Evolutionary conservation across 2,113 vertebrate species (phyloP), one percentile per base, ranked within the genome.

Genomic region (Odontesthes bonariensis): DNA sequence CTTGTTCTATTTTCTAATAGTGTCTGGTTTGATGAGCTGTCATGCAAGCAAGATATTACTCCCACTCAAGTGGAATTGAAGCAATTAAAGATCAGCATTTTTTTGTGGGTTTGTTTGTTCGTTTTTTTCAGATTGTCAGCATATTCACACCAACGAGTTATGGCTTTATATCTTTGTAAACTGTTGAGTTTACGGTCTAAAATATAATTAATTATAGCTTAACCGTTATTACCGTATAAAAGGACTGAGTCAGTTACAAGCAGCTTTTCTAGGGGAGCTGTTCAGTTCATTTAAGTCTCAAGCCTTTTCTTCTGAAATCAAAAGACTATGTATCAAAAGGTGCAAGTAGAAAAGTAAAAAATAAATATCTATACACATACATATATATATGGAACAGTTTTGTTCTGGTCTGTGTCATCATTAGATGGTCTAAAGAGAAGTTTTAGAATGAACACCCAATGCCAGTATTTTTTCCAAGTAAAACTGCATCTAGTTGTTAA

Each of bases 1-100:
- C 55, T 47, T 60, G n/a, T 62, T 75, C 73, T 69, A 40, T 52
- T 75, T 70, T 62, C 38, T 68, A 64, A 73, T 42, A 81, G 40
- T 68, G 71, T 77, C 42, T 75, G 47, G 31, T 75, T 49, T 83
- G 63, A 87, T 73, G 66, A 84, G 46, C 54, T 79, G 82, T 59
- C 68, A 77, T n/a, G 56, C 46, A 73, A 75, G 2, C 12, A 22
- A 64, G 58, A 81, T 64, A 69, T 58, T 55, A 23, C 53, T 74
- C 20, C 52, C 52, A n/a, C 20, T 75, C 32, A 80, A 57, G 54
- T 65, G 38, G 35, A 60, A 42, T 3, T 6, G 33, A 61, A 46
- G 47, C 31, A 59, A 81, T 74, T 60, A 52, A 17, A 38, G 38
- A 53, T 75, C 19, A 59, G 55, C 31, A 59, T 53, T 54, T 27